Percentiles rank a stretch among this genome's conserved stretches.
Conservation (phyloP, 2,888 invertebrate species). For the Dynastes grantii region DNA sequence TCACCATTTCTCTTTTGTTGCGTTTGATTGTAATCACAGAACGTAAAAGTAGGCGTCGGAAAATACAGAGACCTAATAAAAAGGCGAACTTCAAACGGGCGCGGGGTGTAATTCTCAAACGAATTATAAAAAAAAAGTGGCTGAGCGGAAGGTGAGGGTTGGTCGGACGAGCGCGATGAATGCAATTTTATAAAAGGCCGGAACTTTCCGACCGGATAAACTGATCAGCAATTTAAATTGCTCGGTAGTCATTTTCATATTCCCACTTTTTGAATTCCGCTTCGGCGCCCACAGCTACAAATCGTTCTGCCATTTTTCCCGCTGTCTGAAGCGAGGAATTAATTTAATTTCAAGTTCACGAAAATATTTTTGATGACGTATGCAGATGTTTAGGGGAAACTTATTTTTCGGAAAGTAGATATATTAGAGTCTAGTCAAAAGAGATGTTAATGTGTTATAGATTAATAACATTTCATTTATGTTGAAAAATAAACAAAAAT, state of each 20-base stretch:
- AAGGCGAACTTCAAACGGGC: constrained; percentile 60
- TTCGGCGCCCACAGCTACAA: constrained; percentile 14
- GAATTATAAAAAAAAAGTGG: constrained; percentile 62
- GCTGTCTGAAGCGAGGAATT: constrained; percentile 14
- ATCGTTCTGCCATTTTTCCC: constrained; percentile 36
- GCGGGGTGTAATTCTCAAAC: constrained; percentile 49
- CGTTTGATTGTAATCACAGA: constrained; percentile 40
- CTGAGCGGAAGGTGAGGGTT: constrained; percentile 45
- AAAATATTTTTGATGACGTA: constrained; percentile 24
- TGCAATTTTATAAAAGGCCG: constrained; percentile 64
- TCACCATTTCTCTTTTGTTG: constrained; percentile 8
- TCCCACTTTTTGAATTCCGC: constrained; percentile 51
- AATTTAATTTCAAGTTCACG: constrained; percentile 22
- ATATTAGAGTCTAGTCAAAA: too few species aligned
- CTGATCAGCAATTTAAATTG: constrained; percentile 71
- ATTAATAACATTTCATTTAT: too few species aligned
- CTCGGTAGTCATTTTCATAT: constrained; percentile 66
- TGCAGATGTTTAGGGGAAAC: constrained; percentile 9
- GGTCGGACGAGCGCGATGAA: constrained; percentile 50
- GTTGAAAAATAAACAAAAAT: too few species aligned
- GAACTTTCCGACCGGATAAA: constrained; percentile 69
- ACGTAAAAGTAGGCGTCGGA: constrained; percentile 40
- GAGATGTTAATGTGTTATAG: too few species aligned
- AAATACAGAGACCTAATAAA: constrained; percentile 54
- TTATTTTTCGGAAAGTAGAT: constrained; percentile 3